These are phyloP conservation scores for Melanostoma scalare DNA, from an alignment of 2,888 invertebrate species.

Conservation along the genomic window DNA sequence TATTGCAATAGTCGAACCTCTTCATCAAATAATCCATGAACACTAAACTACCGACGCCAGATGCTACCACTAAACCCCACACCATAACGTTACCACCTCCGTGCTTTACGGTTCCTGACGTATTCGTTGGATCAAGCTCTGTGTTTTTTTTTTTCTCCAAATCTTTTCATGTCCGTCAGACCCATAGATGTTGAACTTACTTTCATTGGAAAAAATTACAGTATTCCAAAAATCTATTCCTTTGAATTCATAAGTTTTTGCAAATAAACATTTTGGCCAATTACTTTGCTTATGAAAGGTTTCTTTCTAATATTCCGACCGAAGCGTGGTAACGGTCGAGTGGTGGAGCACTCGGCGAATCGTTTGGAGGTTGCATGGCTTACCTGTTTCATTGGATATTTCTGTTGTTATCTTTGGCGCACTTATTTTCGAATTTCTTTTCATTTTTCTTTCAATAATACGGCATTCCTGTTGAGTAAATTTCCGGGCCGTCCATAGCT, in stretches of 20 bases:
- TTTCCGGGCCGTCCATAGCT: neutral
- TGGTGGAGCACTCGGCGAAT: neutral
- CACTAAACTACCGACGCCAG: neutral
- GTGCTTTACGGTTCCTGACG: conserved; percentile 1
- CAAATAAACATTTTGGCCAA: neutral
- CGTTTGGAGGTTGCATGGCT: conserved; percentile 5
- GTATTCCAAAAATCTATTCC: conserved; percentile 16
- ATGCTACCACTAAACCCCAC: neutral
- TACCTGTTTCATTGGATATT: conserved; percentile 1
- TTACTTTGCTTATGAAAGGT: conserved; percentile 1
- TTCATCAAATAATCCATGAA: conserved; percentile 8
- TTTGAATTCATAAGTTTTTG: conserved; percentile 3
- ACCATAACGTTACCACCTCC: conserved; percentile 9
- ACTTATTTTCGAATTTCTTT: conserved; percentile 7
- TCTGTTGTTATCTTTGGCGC: conserved; percentile 11
- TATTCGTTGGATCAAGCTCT: neutral
- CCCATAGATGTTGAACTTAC: neutral
- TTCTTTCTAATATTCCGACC: conserved; percentile 6
- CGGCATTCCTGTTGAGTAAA: neutral
- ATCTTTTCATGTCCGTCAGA: conserved; percentile 2
- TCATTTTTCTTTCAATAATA: neutral
- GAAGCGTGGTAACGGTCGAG: neutral
- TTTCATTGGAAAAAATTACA: neutral
- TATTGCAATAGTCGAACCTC: neutral
- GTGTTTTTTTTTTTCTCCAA: neutral